phyloP scores from a whole-genome alignment of 2,797 vertebrate genomes.

The Lepus townsendii region DNA sequence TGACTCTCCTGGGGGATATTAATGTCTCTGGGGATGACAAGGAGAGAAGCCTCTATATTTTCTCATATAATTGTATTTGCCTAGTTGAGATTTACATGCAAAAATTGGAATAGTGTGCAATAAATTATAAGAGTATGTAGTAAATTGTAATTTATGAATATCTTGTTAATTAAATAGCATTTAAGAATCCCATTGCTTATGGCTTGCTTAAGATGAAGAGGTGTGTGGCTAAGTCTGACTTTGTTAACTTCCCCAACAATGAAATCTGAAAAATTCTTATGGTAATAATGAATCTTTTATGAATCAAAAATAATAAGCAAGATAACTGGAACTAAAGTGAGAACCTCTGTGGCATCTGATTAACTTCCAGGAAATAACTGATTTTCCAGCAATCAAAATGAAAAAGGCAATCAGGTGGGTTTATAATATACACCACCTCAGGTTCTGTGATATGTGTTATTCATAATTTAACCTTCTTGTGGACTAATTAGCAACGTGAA shows the following conservation, averaged over 20 bases:
- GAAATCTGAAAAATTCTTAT: conserved; percentile 50
- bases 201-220: not conserved
- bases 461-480: conserved; percentile 74
- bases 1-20: not conserved
- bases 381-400: conserved; percentile 74
- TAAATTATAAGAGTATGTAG: not conserved
- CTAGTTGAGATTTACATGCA: conserved; percentile 50
- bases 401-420: conserved; percentile 79
- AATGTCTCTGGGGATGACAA: not conserved
- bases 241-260: conserved; percentile 65
- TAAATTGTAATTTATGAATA: not conserved
- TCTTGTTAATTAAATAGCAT: not conserved
- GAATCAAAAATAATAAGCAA: conserved; percentile 74
- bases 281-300: conserved; percentile 39
- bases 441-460: conserved; percentile 58
- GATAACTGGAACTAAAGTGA: conserved; percentile 61
- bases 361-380: conserved; percentile 82
- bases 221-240: not conserved
- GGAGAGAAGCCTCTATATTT: not conserved
- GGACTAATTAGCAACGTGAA: conserved; percentile 78
- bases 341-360: conserved; percentile 70
- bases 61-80: not conserved
- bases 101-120: not conserved
- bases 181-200: conserved; percentile 16
- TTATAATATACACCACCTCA: conserved; percentile 56